Evolutionary conservation across 2,888 invertebrate genomes (phyloP).

Genomic region (Mythimna pallens): DNA sequence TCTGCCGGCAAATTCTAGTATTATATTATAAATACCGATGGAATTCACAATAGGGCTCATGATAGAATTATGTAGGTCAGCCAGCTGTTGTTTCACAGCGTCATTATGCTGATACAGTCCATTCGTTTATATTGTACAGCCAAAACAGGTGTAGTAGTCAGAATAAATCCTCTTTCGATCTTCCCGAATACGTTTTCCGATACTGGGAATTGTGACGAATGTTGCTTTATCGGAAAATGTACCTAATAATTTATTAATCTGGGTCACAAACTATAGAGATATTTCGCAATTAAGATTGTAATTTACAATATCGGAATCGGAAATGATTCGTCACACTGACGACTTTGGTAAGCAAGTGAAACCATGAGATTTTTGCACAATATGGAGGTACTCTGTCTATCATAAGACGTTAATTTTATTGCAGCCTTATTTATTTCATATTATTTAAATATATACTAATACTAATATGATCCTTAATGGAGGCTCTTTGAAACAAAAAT

Average conservation of each 20-base stretch:
- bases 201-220: constrained; percentile 24
- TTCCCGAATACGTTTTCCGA: constrained; percentile 35
- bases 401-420: no score
- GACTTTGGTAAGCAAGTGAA: neutral
- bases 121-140: constrained; percentile 39
- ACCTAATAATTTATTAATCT: constrained; percentile 24
- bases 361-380: neutral
- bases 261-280: constrained; percentile 3
- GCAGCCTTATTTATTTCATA: neutral
- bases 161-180: constrained; percentile 33
- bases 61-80: constrained; percentile 46
- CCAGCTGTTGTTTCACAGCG: constrained; percentile 56
- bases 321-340: constrained; percentile 12
- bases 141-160: constrained; percentile 37
- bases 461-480: neutral
- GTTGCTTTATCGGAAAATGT: constrained; percentile 14
- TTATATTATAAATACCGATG: constrained; percentile 30
- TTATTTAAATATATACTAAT: neutral
- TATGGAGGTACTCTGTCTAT: neutral
- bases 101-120: constrained; percentile 39
- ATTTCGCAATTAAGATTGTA: constrained; percentile 19
- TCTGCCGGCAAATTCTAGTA: constrained; percentile 2
- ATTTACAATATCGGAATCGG: constrained; percentile 18
- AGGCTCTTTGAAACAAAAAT: neutral
- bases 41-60: constrained; percentile 43